Evolutionary conservation across 1,140 invertebrate genomes (phyloP), one percentile per base, ranked within the genome.

Genomic region (Camponotus vicinus): DNA sequence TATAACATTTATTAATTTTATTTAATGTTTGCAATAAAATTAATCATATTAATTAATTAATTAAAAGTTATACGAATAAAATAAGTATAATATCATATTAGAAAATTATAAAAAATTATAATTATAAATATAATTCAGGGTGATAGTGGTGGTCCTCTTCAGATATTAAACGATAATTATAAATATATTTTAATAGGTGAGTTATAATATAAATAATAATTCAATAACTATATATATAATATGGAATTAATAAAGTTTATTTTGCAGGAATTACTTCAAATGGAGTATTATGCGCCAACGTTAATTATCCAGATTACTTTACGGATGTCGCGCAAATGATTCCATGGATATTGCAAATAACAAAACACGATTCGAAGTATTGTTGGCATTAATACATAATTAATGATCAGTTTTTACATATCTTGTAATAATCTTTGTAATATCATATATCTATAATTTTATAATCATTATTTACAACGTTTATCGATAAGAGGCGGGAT

Each of bases 61-160:
- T 45, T 2, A 49, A 45, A 49, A 49, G 13, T 37, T 8, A 66
- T 9, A 67, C 32, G 49, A 45, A 18, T 49, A 15, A 70, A 8
- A 49, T 49, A 3, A 45, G 27, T 70, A 70, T 15, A 69, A 45
- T 69, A 27, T 69, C 42, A 15, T 69, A 69, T 27, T 69, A 18
- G 6, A 70, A 27, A 45, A 8, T 73, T 71, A 52, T 27, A 27
- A 27, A 0, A 27, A 27, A 27, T 27, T 27, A 27, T 27, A 27
- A 27, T 27, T 27, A 27, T 27, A 27, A 27, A 27, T 11, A 45
- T 63, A 13, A 79, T 55, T 40, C 4, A 79, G 77, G 63, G 77
- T 40, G 77, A 79, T 45, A 79, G 77, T 32, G 63, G 63, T 4
- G 77, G 77, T 2, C 77, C 77, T 55, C 77, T 79, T 69, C 77